Percentiles rank a stretch among this genome's conserved stretches.
Evolutionary conservation across 2,888 invertebrate genomes (phyloP).

Genomic region (Nomada goodeniana): DNA sequence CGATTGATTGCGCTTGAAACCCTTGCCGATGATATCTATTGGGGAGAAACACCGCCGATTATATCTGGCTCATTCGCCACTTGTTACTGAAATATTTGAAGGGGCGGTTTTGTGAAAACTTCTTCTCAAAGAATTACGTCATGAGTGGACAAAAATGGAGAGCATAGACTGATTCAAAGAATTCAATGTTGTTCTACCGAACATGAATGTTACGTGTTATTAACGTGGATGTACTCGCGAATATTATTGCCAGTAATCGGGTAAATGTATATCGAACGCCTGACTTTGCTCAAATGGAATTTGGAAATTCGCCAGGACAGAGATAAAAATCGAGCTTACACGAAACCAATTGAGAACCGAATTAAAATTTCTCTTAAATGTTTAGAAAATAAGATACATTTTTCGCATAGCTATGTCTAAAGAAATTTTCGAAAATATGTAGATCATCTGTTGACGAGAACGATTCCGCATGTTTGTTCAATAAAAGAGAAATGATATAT

Average conservation of each 20-base stretch:
- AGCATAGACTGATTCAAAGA: constrained; percentile 47
- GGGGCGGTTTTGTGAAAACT: constrained; percentile 8
- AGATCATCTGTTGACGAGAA: background rate
- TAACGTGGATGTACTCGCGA: constrained; percentile 39
- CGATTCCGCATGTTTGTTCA: constrained; percentile 27
- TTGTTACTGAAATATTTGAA: background rate
- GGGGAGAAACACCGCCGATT: background rate
- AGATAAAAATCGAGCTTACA: constrained; percentile 43
- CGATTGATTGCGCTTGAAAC: background rate
- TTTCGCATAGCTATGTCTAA: background rate
- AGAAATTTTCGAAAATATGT: constrained; percentile 1
- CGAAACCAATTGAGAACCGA: background rate
- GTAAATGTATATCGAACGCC: constrained; percentile 43
- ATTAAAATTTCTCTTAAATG: constrained; percentile 8
- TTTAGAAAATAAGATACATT: constrained; percentile 17
- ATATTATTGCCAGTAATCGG: constrained; percentile 16
- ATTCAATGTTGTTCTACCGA: constrained; percentile 32
- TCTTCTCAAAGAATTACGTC: background rate
- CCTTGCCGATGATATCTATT: background rate
- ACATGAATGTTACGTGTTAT: constrained; percentile 46
- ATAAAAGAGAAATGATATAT: constrained; percentile 14
- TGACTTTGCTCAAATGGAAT: constrained; percentile 61
- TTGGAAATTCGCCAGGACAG: constrained; percentile 6
- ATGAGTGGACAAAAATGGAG: constrained; percentile 24
- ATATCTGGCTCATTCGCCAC: too few species aligned